Base-by-base conservation (phyloP, 2,113 vertebrate species). In the Leptobrachium ailaonicum region DNA sequence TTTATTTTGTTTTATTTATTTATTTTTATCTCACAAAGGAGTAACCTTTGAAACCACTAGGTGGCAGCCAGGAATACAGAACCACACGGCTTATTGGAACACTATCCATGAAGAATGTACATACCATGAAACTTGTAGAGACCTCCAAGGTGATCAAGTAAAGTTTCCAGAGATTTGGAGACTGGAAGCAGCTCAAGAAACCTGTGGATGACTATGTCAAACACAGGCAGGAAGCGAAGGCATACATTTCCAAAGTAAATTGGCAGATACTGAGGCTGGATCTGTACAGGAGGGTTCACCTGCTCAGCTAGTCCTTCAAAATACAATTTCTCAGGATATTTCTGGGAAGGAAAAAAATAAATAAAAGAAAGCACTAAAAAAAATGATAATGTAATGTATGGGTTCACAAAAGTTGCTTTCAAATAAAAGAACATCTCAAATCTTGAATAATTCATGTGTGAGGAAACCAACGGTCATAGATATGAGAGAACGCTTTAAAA, bases 211-310 rank as follows among this genome's bases (percentile, higher is more conserved):
- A 99, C 96, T 69, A 99, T 99, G 87, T 99, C 98, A 79, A 99
- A 99, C 74, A 99, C 97, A 0, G 98, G 98, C 82, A 99, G 91
- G 89, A 99, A 99, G 71, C 98, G 96, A 66, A 99, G 93, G 83
- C 98, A 99, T 54, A 99, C 98, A 10, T 99, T 99, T 79, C 98
- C 97, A 74, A 99, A 99, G 88, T 99, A 99, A 89, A 99, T 99
- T 7, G 98, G 98, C 70, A 99, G 91, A 80, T 99, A 99, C 67
- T 99, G 95, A 0, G 95, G 91, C 88, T 98, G 96, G 73, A 96
- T 96, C 83, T 95, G 96, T 86, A 99, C 94, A 41, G 98, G 98
- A 6, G 98, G 98, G 83, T 94, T 98, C 5, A 99, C 97, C 80
- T 99, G 97, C 56, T 99, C 98, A 0, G 98, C 97, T 42, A 99